Evolutionary conservation across 1,140 invertebrate genomes (phyloP).

Genomic region (Pachypeltis micranthus): DNA sequence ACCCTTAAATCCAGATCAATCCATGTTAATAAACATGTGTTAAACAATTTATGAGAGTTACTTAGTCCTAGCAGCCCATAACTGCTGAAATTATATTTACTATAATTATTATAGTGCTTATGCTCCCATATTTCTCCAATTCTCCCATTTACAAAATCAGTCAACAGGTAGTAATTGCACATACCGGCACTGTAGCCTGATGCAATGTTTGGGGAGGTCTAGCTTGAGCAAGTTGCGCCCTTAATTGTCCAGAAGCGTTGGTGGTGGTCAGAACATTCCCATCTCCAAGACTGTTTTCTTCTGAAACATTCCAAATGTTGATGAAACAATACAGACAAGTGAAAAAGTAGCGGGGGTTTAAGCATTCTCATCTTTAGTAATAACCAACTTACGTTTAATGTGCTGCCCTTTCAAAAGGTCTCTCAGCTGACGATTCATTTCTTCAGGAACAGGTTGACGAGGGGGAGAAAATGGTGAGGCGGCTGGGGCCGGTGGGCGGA

Average conservation of each 20-base stretch:
- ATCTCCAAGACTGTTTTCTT: conserved; percentile 1
- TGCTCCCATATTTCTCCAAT: too few species aligned
- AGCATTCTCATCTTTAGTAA: too few species aligned
- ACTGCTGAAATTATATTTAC: too few species aligned
- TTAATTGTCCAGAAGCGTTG: conserved; percentile 28
- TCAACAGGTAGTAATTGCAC: too few species aligned
- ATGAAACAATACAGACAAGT: conserved; percentile 28
- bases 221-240: conserved; percentile 15
- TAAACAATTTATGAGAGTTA: too few species aligned
- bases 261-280: conserved; percentile 33
- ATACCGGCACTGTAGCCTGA: background rate
- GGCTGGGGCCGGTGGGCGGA: conserved; percentile 27
- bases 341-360: background rate
- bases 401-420: conserved; percentile 70
- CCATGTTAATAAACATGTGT: too few species aligned
- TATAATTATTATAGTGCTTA: too few species aligned
- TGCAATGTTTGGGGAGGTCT: background rate
- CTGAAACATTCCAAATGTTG: background rate
- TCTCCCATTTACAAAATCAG: too few species aligned
- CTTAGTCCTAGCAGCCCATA: too few species aligned
- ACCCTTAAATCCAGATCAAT: conserved; percentile 21
- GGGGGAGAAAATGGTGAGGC: conserved; percentile 34
- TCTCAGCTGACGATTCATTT: conserved; percentile 50
- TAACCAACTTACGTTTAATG: conserved; percentile 35
- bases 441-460: conserved; percentile 29